Evolutionary conservation across 2,113 vertebrate genomes (phyloP).

Genomic region (Sigmodon hispidus): DNA sequence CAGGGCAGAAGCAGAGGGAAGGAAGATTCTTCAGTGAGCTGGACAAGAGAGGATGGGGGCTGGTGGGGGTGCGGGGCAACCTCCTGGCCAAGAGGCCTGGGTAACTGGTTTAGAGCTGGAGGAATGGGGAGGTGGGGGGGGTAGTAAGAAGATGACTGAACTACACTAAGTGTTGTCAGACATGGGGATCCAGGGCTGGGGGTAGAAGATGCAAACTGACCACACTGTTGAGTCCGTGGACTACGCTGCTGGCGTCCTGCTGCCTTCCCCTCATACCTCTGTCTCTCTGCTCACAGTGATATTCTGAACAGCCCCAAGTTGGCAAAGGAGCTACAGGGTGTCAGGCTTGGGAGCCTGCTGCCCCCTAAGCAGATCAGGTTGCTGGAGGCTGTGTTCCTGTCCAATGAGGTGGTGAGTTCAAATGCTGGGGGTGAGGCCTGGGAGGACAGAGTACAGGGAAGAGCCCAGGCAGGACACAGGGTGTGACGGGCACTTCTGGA

Average conservation of each 20-base stretch:
- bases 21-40: neutral
- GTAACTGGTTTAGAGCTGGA: neutral
- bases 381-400: conserved; percentile 88
- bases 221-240: neutral
- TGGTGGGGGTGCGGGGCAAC: fast-evolving
- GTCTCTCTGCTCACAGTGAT: conserved; percentile 84
- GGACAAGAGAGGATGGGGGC: fast-evolving
- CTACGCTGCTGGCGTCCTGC: fast-evolving
- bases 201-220: neutral
- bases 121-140: fast-evolving
- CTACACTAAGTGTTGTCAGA: neutral
- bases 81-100: fast-evolving
- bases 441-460: neutral
- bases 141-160: fast-evolving
- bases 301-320: conserved; percentile 87
- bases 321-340: conserved; percentile 82
- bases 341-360: conserved; percentile 88
- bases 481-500: fast-evolving
- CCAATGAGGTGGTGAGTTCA: conserved; percentile 87
- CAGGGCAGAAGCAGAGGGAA: fast-evolving
- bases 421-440: neutral
- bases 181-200: fast-evolving
- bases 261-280: neutral
- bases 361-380: conserved; percentile 74
- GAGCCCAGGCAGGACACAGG: fast-evolving